Conservation (phyloP, 2,113 vertebrate genomes). For the Ptilonorhynchus violaceus region DNA sequence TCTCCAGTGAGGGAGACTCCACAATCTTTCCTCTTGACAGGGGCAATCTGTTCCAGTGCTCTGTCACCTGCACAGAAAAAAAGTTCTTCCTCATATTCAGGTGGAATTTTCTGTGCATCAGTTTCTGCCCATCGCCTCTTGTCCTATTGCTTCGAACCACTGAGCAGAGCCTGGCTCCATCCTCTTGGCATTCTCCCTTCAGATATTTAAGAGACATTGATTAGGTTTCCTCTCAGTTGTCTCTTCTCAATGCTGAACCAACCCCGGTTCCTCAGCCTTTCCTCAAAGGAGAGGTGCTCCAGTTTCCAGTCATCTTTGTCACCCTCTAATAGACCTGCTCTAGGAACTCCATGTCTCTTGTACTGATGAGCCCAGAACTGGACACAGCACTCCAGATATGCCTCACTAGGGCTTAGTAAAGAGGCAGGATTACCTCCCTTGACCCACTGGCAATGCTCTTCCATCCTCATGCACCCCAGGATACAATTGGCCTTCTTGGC, state of each 20-base stretch:
- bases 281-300: neutral
- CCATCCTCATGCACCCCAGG: neutral
- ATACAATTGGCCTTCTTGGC: neutral
- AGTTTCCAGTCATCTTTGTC: neutral
- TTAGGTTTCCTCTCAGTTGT: neutral
- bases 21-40: neutral
- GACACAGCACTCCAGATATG: no score
- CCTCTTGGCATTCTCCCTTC: neutral
- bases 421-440: neutral
- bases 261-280: neutral
- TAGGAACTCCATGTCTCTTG: neutral
- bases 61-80: neutral
- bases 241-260: neutral
- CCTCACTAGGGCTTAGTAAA: neutral
- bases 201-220: neutral
- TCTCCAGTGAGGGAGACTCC: neutral
- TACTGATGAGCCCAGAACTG: neutral
- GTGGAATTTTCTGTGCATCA: neutral
- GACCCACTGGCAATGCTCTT: neutral
- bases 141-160: neutral
- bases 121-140: neutral
- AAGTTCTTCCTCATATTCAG: neutral
- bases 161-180: neutral
- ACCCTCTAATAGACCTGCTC: neutral
- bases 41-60: neutral